Evolutionary conservation across 1,140 invertebrate genomes (phyloP).

Genomic region (Ephestia elutella): DNA sequence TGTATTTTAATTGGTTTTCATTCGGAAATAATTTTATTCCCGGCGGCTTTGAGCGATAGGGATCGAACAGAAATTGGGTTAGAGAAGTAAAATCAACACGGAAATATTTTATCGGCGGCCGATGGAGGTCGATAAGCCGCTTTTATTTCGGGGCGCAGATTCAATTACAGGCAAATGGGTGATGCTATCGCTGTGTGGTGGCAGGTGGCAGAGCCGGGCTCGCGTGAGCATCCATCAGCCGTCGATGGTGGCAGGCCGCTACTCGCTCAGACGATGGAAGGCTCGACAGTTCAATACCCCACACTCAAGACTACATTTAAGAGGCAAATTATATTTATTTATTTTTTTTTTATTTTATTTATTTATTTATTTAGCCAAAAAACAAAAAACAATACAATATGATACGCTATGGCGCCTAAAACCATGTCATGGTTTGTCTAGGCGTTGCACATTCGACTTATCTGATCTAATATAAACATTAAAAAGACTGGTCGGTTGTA

Average conservation of each 20-base stretch:
- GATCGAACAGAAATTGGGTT: constrained; percentile 1
- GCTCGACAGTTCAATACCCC: neutral
- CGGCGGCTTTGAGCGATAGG: neutral
- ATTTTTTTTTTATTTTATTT: no score
- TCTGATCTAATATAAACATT: no score
- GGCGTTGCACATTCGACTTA: no score
- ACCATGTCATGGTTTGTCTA: no score
- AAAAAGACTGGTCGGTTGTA: no score
- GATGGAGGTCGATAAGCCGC: constrained; percentile 3
- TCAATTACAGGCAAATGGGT: neutral
- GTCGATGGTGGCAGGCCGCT: neutral
- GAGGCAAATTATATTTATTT: no score
- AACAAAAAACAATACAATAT: no score
- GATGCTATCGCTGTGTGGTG: neutral
- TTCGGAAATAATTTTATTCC: neutral
- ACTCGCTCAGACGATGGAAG: neutral
- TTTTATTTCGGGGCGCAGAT: constrained; percentile 1
- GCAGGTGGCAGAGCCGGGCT: neutral
- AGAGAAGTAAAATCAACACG: neutral
- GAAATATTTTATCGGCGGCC: neutral
- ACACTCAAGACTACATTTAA: no score
- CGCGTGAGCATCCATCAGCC: neutral
- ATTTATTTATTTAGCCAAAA: no score
- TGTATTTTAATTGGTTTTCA: neutral
- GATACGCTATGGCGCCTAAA: no score